phyloP scores from a whole-genome alignment of 2,113 vertebrate genomes.

The Nettapus auritus region DNA sequence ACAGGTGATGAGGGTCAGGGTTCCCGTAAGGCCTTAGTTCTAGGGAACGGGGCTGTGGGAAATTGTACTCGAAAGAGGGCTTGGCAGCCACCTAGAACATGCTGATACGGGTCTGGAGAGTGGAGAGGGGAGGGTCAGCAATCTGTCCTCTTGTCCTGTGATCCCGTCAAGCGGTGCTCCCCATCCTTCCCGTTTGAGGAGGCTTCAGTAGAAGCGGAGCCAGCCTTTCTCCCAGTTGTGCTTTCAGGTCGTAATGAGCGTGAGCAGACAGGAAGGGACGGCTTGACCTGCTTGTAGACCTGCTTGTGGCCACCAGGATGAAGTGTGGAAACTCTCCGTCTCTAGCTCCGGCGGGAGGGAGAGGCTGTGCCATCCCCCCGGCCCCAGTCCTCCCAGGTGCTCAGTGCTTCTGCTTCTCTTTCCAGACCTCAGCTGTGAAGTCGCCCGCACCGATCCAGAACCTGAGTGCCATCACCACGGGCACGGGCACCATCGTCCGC shows the following conservation, averaged over 20 bases:
- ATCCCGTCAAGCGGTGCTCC: rapidly evolving
- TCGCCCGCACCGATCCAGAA: conserved; percentile 77
- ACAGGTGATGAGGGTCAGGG: rapidly evolving
- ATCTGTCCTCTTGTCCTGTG: rapidly evolving
- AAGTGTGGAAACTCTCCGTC: neutral
- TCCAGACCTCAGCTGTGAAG: conserved; percentile 82
- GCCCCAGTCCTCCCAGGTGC: neutral
- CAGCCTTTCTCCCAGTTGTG: rapidly evolving
- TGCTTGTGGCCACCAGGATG: neutral
- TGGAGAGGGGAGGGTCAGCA: rapidly evolving
- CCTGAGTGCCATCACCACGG: conserved; percentile 80
- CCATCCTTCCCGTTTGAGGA: neutral
- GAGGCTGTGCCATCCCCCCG: rapidly evolving
- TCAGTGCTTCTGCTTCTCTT: neutral
- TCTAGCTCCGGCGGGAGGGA: neutral
- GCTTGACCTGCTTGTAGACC: neutral
- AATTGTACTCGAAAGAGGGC: neutral
- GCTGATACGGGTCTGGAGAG: neutral
- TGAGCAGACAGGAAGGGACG: no score
- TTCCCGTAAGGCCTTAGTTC: rapidly evolving
- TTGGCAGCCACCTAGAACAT: neutral
- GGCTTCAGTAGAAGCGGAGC: rapidly evolving
- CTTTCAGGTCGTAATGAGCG: neutral
- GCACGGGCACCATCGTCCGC: conserved; percentile 84
- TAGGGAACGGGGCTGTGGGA: neutral